Evolutionary conservation across 2,888 invertebrate species (phyloP).

Genomic region (Calameuta pallipes): DNA sequence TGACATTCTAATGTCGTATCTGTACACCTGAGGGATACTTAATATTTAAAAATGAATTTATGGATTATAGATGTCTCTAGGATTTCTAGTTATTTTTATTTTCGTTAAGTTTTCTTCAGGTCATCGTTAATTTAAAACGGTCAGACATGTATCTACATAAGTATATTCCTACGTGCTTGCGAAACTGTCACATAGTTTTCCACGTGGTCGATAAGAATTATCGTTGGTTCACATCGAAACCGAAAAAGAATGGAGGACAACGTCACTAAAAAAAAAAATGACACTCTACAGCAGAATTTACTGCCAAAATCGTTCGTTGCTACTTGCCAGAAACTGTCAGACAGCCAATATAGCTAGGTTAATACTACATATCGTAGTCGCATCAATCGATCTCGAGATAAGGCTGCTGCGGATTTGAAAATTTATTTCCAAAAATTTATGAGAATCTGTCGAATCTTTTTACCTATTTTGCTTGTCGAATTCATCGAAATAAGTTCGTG

Average conservation of each 20-base stretch:
- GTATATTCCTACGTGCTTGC: background rate
- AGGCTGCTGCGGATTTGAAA: background rate
- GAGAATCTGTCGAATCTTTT: background rate
- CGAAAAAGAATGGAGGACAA: background rate
- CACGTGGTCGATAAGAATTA: background rate
- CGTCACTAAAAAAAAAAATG: background rate
- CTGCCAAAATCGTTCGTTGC: background rate
- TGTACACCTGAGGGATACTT: background rate
- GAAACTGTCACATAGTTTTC: background rate
- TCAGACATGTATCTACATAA: background rate
- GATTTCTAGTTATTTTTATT: background rate
- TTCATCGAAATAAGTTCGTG: background rate
- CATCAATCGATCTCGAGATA: background rate
- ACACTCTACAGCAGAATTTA: background rate
- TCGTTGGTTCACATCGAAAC: background rate
- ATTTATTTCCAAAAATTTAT: background rate
- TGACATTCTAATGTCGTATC: background rate
- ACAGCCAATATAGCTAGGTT: background rate
- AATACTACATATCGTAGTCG: background rate
- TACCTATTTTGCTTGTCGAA: background rate
- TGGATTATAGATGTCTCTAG: background rate
- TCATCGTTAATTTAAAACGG: background rate
- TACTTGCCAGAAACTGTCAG: background rate
- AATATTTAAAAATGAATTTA: background rate
- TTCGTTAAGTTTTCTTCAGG: background rate